Evolutionary conservation across 2,113 vertebrate species (phyloP), one percentile per base, ranked within the genome.

Genomic region (Variabilichromis moorii): DNA sequence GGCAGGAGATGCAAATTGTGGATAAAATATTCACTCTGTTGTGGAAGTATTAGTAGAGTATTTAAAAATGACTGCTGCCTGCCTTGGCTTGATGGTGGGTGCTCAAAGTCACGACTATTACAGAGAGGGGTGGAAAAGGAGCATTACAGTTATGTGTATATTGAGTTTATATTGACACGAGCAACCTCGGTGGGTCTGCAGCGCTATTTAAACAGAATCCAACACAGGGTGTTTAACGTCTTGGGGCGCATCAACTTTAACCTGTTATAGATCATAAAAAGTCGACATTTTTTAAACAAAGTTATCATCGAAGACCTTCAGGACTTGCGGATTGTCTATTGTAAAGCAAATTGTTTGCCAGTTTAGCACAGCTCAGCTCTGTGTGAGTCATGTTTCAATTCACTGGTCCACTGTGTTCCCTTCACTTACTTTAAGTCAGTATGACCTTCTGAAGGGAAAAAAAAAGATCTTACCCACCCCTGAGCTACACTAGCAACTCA

Each of bases 401-500:
- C 42, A 50, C 42, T 7, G 45, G 4, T 28, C 24, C 71, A 78
- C 3, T 8, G 71, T 31, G 42, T 78, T 78, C 16, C 73, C 45
- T 50, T 78, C 45, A 31, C 45, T 31, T 78, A 78, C 16, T 78
- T 78, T 78, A 31, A 50, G 42, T 51, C 26, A n/a, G 9, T 50
- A 19, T 50, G 17, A 31, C 9, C 45, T 19, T 50, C 42, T 78
- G 45, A 45, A 73, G n/a, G 9, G 4, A 0, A 5, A 21, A 40
- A 33, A 50, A 50, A 50, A 31, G 42, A 78, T 78, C 42, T 78
- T 50, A 4, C 26, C 71, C 71, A 2, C 71, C 42, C 71, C 16
- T 78, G 71, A 78, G 71, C 71, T 50, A 78, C 16, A 19, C 26
- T 50, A 50, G 42, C 42, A 28, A 78, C 71, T 50, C 71, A 50